Evolutionary conservation across 2,797 vertebrate species (phyloP).

Genomic region (Prunella strophiata): DNA sequence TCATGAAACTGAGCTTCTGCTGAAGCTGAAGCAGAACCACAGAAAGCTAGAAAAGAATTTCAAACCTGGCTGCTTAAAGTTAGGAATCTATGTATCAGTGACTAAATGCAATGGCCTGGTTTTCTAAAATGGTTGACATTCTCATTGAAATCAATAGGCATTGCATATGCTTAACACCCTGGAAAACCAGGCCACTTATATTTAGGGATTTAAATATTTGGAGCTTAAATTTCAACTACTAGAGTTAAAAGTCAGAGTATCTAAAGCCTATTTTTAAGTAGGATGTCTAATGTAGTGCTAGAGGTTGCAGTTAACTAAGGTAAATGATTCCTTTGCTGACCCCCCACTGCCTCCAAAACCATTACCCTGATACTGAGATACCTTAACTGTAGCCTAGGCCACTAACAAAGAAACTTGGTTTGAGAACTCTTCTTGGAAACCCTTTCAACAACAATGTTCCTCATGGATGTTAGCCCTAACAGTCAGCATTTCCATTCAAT

Average conservation of each 20-base stretch:
- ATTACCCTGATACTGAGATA: not conserved
- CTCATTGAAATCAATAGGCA: constrained; percentile 15
- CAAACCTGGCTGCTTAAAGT: not conserved
- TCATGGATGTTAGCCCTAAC: not conserved
- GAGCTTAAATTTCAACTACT: not conserved
- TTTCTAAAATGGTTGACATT: constrained; percentile 28
- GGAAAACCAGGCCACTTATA: constrained; percentile 19
- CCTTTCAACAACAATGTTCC: not conserved
- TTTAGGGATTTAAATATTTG: constrained; percentile 35
- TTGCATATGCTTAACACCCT: not conserved
- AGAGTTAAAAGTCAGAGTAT: not conserved
- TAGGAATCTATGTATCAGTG: not conserved
- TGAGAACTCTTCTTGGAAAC: not conserved
- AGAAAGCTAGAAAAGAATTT: not conserved
- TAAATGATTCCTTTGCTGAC: not conserved
- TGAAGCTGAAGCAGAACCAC: not conserved
- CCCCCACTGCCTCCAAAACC: not conserved
- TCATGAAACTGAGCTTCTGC: not conserved
- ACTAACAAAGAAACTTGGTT: not conserved
- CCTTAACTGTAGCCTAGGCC: not conserved
- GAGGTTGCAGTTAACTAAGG: not conserved
- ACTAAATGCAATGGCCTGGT: constrained; percentile 6
- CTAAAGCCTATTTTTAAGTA: not conserved
- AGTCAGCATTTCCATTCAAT: not conserved
- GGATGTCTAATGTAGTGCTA: not conserved